Conservation (phyloP, 2,113 vertebrate species). For the Chloroceryle aenea region DNA sequence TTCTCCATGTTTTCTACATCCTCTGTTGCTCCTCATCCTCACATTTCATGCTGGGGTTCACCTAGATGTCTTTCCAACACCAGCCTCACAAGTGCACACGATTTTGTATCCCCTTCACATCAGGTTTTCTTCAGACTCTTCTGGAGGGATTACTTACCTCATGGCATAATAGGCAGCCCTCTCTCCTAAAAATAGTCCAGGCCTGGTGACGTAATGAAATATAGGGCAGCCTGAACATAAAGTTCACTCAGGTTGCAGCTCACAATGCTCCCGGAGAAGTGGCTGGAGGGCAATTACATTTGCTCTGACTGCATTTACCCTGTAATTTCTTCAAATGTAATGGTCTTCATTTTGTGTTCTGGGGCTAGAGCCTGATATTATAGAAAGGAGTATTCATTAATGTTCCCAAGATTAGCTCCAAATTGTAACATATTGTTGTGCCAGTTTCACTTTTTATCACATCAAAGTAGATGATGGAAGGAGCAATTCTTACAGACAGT, state of each 20-base stretch:
- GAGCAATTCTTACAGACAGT: background rate
- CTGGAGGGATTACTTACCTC: background rate
- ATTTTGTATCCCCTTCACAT: background rate
- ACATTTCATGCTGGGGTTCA: background rate
- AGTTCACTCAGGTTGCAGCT: background rate
- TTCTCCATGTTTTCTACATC: background rate
- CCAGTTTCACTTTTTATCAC: background rate
- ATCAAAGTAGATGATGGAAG: background rate
- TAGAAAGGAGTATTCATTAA: background rate
- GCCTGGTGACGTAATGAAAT: background rate
- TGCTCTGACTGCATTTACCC: background rate
- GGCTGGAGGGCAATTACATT: background rate
- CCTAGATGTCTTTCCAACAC: background rate
- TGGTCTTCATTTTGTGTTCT: background rate
- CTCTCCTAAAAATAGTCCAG: background rate
- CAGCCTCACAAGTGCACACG: background rate
- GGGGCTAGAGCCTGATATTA: background rate
- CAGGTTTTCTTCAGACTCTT: background rate
- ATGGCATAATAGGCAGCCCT: background rate
- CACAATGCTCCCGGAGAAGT: background rate
- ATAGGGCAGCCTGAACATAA: background rate
- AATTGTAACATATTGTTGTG: background rate
- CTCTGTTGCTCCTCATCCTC: background rate
- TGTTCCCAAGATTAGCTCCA: background rate
- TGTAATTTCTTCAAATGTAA: background rate